Conservation (phyloP, 2,113 vertebrate species). For the Muscicapa adusta region DNA sequence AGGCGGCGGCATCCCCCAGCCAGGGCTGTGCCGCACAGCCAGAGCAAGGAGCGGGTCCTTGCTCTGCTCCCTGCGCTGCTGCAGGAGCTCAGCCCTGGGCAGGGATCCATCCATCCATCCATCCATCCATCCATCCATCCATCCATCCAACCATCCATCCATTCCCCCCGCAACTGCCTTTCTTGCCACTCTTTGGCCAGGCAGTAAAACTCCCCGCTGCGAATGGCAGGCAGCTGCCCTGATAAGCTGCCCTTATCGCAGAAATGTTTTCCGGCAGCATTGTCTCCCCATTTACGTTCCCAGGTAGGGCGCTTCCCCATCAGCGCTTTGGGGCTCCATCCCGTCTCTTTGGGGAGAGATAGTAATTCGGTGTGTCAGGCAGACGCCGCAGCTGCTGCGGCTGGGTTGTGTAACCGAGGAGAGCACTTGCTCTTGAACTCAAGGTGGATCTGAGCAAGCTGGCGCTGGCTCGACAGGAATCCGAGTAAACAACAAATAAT, state of each 20-base stretch:
- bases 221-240: neutral
- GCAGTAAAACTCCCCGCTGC: neutral
- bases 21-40: neutral
- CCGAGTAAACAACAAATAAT: neutral
- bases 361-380: neutral
- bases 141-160: neutral
- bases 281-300: neutral
- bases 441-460: slow-evolving; percentile 10
- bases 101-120: neutral
- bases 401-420: slow-evolving; percentile 26
- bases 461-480: slow-evolving; percentile 18
- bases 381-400: slow-evolving; percentile 32
- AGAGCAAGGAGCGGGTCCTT: neutral
- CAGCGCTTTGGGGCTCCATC: neutral
- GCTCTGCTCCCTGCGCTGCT: neutral
- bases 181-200: neutral
- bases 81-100: neutral
- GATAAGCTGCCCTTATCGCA: neutral
- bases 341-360: neutral
- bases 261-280: neutral
- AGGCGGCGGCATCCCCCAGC: neutral
- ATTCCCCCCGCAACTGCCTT: neutral
- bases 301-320: neutral
- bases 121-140: neutral
- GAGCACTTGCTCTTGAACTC: slow-evolving; percentile 19